Base-by-base conservation (phyloP, 2,113 vertebrate species). In the Okapia johnstoni region DNA sequence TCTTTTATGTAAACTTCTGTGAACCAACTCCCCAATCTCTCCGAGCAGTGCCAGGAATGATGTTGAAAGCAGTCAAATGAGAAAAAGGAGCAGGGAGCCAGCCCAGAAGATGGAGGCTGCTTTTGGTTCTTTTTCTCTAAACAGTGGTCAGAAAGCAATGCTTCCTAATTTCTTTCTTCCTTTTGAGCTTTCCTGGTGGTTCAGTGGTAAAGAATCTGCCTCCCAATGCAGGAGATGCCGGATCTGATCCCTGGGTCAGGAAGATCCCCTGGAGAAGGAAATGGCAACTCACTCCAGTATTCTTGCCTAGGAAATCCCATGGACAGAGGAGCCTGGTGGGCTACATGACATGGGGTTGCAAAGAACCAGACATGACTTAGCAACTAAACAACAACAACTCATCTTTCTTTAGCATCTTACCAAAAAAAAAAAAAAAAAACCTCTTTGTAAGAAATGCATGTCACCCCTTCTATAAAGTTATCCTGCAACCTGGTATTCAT, bases 1-100 rank as follows among this genome's bases (percentile, higher is more conserved):
- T 93, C 52, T 96, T 93, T 76, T 93, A 73, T 96, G 58, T 94
- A 94, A 93, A 93, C 63, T 70, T 77, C 76, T 36, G 3, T 90
- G 87, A 70, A 50, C 58, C 36, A 33, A 58, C 85, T 94, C 61
- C 91, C 94, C 58, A 52, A 7, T 85, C 33, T 90, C 81, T 94
- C 91, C 33, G 6, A 70, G 54, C 3, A 1, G 25, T 60, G 25
- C 92, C 33, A 81, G 48, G 81, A 88, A 89, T 85, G 43, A 79
- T 90, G 52, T n/a, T 79, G 60, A 92, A 84, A 97, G 54, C 66
- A 81, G 30, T 90, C 50, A 79, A 73, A 84, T 4, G 66, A 86
- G 46, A 60, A 90, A 55, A 50, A 60, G 70, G 16, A 54, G 12
- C 73, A 90, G 70, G 88, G 88, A 96, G 28, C 66, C 8, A 73